phyloP scores from a whole-genome alignment of 2,888 invertebrate genomes.

The Bugulina stolonifera region DNA sequence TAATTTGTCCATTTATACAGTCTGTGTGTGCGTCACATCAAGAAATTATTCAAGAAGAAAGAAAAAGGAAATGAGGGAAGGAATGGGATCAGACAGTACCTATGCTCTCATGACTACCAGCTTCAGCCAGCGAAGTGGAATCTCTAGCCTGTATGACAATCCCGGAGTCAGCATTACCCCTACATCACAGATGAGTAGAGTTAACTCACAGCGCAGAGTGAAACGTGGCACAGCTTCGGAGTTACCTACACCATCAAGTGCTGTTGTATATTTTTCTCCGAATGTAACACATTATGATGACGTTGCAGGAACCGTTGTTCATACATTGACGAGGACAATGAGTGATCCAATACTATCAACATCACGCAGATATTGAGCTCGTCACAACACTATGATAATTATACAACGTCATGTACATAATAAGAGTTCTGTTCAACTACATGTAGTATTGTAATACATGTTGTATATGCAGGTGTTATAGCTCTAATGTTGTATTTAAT shows the following conservation, averaged over 20 bases:
- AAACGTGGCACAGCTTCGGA: neutral
- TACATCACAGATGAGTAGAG: conserved; percentile 18
- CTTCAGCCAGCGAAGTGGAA: conserved; percentile 15
- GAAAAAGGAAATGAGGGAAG: neutral
- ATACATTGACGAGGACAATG: neutral
- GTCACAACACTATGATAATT: no score
- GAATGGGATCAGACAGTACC: neutral
- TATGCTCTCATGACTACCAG: conserved; percentile 15
- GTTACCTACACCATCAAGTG: neutral
- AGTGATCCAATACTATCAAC: neutral
- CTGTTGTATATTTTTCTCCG: neutral
- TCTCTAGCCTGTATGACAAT: conserved; percentile 8
- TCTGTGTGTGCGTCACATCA: conserved; percentile 11
- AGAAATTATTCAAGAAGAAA: neutral
- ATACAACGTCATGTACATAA: no score
- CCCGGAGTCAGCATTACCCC: neutral
- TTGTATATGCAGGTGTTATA: no score
- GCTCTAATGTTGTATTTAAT: no score
- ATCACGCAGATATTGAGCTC: no score
- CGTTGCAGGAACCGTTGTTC: neutral
- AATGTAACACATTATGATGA: neutral
- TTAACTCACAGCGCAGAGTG: neutral
- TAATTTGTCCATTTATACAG: no score
- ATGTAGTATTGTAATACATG: no score
- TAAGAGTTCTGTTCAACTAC: no score